Evolutionary conservation across 2,797 vertebrate genomes (phyloP).

Genomic region (Sebastes dallii): DNA sequence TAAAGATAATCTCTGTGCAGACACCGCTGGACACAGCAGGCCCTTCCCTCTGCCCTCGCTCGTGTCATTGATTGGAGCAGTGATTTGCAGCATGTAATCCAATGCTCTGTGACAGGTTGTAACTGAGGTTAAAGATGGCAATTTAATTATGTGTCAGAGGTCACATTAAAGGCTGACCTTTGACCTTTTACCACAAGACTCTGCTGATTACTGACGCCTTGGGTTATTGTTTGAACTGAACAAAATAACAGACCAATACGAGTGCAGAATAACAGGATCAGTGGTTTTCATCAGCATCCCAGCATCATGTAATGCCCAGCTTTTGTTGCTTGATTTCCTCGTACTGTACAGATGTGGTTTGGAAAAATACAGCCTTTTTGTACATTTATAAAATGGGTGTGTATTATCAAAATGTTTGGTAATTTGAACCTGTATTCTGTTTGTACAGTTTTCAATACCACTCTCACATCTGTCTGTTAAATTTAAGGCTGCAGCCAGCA

Average conservation of each 20-base stretch:
- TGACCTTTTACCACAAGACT: slow-evolving; percentile 56
- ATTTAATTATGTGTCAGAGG: slow-evolving; percentile 85
- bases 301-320: not conserved
- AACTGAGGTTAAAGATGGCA: slow-evolving; percentile 85
- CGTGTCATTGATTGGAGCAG: slow-evolving; percentile 70
- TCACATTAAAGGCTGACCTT: slow-evolving; percentile 78
- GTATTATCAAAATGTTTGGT: not conserved
- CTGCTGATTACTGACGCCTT: slow-evolving; percentile 62
- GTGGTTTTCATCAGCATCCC: not conserved
- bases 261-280: not conserved
- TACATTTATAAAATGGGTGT: not conserved
- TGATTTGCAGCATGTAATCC: slow-evolving; percentile 78
- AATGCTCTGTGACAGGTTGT: slow-evolving; percentile 78
- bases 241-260: not conserved
- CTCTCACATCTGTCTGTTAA: too few species aligned
- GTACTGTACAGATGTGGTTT: not conserved
- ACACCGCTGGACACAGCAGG: slow-evolving; percentile 7
- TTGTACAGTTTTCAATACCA: too few species aligned
- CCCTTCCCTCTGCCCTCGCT: slow-evolving; percentile 21
- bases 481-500: too few species aligned
- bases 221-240: slow-evolving; percentile 58
- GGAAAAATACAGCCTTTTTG: not conserved
- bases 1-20: slow-evolving; percentile 64
- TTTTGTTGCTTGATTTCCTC: not conserved
- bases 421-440: not conserved